phyloP scores from a whole-genome alignment of 2,113 vertebrate genomes.

The Calyptommatus sinebrachiatus region DNA sequence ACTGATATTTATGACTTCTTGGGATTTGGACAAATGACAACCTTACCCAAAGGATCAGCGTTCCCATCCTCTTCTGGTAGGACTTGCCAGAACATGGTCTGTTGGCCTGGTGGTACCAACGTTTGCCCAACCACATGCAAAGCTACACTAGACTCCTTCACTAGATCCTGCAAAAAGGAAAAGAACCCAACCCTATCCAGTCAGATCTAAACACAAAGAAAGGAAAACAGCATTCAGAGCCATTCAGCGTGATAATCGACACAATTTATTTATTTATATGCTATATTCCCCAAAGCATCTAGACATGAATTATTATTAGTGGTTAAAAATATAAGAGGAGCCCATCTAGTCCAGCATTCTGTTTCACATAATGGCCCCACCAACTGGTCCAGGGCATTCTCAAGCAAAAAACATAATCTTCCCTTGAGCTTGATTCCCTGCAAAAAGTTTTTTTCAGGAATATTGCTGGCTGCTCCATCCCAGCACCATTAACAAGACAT shows the following conservation, averaged over 20 bases:
- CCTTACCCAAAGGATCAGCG: neutral
- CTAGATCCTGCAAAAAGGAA: neutral
- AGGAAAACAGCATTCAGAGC: neutral
- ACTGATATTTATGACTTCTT: neutral
- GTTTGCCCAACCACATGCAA: neutral
- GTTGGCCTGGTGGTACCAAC: neutral
- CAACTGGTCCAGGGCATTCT: no score
- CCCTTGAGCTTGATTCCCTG: no score
- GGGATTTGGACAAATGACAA: neutral
- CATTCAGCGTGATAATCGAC: no score
- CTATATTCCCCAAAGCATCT: no score
- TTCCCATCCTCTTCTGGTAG: neutral
- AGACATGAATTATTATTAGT: no score
- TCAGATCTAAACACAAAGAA: neutral
- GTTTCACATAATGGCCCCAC: no score
- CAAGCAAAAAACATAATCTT: no score
- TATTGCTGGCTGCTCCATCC: no score
- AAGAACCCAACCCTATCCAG: neutral
- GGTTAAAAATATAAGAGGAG: no score
- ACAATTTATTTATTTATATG: neutral
- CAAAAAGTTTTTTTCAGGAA: no score
- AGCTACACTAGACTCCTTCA: neutral
- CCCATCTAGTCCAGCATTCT: no score
- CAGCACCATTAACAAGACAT: no score
- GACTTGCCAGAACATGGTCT: conserved; percentile 27